Conservation (phyloP, 2,888 invertebrate genomes). For the Pherbina coryleti region DNA sequence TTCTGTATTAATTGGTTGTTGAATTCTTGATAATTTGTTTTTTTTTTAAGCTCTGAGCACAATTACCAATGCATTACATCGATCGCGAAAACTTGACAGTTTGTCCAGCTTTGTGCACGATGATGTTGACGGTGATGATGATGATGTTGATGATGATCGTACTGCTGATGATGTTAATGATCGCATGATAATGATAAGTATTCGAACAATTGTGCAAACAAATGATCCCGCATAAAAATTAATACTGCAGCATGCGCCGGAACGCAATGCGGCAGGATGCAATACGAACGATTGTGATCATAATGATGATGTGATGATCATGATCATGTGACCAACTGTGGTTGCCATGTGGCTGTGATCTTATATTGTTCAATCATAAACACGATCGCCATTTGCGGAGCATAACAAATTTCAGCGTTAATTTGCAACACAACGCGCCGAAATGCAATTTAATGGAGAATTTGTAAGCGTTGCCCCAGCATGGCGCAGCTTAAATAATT, state of each 20-base stretch:
- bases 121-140: background rate
- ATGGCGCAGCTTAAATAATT: background rate
- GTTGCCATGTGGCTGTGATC: constrained; percentile 20
- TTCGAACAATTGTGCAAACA: constrained; percentile 21
- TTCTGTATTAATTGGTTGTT: background rate
- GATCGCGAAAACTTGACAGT: constrained; percentile 19
- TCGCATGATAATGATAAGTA: too few relatives aligned
- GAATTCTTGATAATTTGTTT: constrained; percentile 15
- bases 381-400: constrained; percentile 20
- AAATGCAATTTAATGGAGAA: constrained; percentile 17
- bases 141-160: too few relatives aligned
- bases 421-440: constrained; percentile 23
- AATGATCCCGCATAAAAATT: constrained; percentile 35
- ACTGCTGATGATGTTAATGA: background rate
- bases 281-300: background rate
- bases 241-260: constrained; percentile 24
- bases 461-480: constrained; percentile 3
- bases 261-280: background rate
- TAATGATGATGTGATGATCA: background rate
- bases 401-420: constrained; percentile 31
- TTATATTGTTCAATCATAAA: constrained; percentile 26
- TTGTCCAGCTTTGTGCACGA: background rate
- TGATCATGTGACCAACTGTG: background rate
- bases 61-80: constrained; percentile 21
- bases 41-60: background rate